Conservation (phyloP, 2,888 invertebrate species). For the Chrysotoxum bicinctum region DNA sequence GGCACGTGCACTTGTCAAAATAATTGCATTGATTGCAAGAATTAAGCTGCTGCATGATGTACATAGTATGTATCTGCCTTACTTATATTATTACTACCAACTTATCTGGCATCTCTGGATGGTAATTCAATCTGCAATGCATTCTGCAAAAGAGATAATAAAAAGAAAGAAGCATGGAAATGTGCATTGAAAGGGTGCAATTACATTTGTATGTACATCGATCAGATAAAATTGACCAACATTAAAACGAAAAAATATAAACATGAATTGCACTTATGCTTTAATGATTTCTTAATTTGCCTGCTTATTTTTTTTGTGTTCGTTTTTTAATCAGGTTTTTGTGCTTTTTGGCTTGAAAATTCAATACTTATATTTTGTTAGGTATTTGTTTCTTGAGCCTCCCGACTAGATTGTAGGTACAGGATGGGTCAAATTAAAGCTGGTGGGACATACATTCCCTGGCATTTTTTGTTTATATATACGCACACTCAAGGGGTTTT, state of each 20-base stretch:
- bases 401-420: no score
- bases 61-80: no score
- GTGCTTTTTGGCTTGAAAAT: neutral
- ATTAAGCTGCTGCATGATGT: conserved; percentile 15
- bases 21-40: conserved; percentile 64
- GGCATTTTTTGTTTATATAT: no score
- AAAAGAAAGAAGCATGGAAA: conserved; percentile 46
- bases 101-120: conserved; percentile 59
- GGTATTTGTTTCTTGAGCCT: no score
- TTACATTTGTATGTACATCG: conserved; percentile 48
- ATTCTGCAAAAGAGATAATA: neutral
- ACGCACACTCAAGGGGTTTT: no score
- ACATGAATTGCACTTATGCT: conserved; percentile 6
- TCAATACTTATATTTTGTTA: neutral
- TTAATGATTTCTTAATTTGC: conserved; percentile 5
- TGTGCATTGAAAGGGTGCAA: conserved; percentile 62
- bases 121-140: conserved; percentile 44
- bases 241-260: neutral
- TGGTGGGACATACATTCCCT: no score
- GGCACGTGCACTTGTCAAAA: conserved; percentile 66
- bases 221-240: conserved; percentile 54
- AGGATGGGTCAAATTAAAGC: no score
- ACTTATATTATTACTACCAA: conserved; percentile 8
- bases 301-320: neutral
- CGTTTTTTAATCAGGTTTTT: neutral